These are phyloP conservation scores for Ancistrus triradiatus DNA, from an alignment of 2,113 vertebrate species.

Conservation along the genomic window DNA sequence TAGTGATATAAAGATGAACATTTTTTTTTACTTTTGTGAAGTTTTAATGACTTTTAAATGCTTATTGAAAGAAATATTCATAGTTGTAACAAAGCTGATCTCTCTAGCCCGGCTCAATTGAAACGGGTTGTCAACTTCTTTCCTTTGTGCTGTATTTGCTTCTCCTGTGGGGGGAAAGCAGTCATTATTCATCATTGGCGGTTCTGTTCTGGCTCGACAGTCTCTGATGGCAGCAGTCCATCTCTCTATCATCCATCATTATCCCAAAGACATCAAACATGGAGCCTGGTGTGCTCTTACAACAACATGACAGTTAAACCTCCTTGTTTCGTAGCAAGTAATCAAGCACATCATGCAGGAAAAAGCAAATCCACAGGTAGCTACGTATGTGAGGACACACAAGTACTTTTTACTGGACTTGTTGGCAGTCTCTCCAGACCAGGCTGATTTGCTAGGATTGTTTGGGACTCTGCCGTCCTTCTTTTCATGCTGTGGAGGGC, in stretches of 20 bases:
- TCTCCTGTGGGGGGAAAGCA: conserved; percentile 55
- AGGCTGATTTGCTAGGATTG: conserved; percentile 5
- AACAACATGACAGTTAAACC: conserved; percentile 32
- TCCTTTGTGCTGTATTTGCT: conserved; percentile 56
- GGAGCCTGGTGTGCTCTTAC: conserved; percentile 1
- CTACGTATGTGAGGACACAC: too few species aligned
- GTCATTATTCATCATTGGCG: conserved; percentile 67
- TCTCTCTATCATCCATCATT: conserved; percentile 65
- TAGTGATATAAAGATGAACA: too few species aligned
- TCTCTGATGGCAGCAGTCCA: conserved; percentile 58
- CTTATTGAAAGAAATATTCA: too few species aligned
- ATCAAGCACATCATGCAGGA: conserved; percentile 7
- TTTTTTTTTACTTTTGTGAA: too few species aligned
- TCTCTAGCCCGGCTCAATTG: not conserved
- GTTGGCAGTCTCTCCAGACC: conserved; percentile 5
- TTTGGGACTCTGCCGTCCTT: conserved; percentile 38
- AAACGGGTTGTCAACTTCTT: conserved; percentile 52
- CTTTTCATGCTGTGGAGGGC: conserved; percentile 23
- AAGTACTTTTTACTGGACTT: too few species aligned
- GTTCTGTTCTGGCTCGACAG: conserved; percentile 54
- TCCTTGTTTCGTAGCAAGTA: conserved; percentile 19
- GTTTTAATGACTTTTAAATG: too few species aligned
- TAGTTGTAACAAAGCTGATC: not conserved
- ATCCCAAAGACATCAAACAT: conserved; percentile 48
- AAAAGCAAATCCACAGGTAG: too few species aligned